phyloP scores from a whole-genome alignment of 1,140 invertebrate genomes.

The Pissodes strobi region DNA sequence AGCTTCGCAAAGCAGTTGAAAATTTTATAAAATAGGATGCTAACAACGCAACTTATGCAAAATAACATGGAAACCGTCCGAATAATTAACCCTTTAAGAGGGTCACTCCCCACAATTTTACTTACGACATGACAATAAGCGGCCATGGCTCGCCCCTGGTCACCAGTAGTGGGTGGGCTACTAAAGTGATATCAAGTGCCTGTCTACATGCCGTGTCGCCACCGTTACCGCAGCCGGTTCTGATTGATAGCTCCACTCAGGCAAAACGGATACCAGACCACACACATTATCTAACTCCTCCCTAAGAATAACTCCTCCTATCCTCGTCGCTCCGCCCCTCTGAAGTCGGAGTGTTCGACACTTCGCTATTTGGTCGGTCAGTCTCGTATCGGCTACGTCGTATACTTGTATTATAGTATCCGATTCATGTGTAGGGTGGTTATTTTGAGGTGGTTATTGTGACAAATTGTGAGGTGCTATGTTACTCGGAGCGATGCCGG shows the following conservation, averaged over 20 bases:
- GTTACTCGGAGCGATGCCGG: constrained; percentile 54
- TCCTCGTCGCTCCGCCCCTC: constrained; percentile 12
- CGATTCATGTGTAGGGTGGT: constrained; percentile 13
- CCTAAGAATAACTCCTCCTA: constrained; percentile 27
- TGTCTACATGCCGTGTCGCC: constrained; percentile 56
- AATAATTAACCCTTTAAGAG: constrained; percentile 29
- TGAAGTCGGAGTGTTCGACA: neutral
- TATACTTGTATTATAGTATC: constrained; percentile 27
- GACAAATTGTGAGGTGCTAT: constrained; percentile 44
- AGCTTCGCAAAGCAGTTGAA: constrained; percentile 4
- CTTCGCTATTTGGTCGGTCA: constrained; percentile 32
- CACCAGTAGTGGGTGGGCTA: constrained; percentile 48
- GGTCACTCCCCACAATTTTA: constrained; percentile 24
- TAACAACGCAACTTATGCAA: constrained; percentile 4
- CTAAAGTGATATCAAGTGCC: constrained; percentile 54
- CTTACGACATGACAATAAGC: constrained; percentile 30
- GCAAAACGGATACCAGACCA: constrained; percentile 54
- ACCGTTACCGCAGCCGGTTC: constrained; percentile 52
- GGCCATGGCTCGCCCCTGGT: constrained; percentile 49
- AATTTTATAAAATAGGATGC: constrained; percentile 20
- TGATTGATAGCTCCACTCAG: constrained; percentile 55
- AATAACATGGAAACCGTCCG: constrained; percentile 16
- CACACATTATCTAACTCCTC: constrained; percentile 41
- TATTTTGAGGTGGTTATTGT: constrained; percentile 22
- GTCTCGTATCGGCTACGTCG: constrained; percentile 43